Base-by-base conservation (phyloP, 1,140 invertebrate species). In the Caenorhabditis remanei region DNA sequence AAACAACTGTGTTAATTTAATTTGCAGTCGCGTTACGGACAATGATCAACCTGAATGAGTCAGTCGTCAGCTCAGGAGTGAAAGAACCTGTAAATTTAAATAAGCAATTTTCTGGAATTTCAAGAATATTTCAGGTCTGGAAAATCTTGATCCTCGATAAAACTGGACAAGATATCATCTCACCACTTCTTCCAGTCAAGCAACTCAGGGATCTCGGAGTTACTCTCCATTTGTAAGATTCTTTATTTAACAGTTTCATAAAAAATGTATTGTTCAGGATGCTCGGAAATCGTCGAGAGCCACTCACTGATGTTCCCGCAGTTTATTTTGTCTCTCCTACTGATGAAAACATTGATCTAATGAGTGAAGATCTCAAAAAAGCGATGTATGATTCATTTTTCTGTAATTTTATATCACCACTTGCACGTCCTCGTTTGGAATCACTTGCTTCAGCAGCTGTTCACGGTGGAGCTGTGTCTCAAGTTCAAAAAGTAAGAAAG, bases 281-380 rank as follows among this genome's bases (percentile, higher is more conserved):
- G n/a, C 85, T 93, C 46, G 96, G 98, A 93, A 96, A 96, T 7
- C 96, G 98, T 91, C 94, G 98, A 89, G 98, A 99, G 93, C 94
- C 96, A 9, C 97, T 99, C 90, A 97, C 98, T 6, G 98, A 99
- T 94, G 98, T 99, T 19, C 97, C 98, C 88, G 97, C 97, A 13
- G 95, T 99, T 71, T 99, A 99, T 93, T 99, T 99, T 93, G 98
- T 98, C 93, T 95, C 96, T 89, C 97, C 98, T n/a, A 96, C 96
- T 48, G 96, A 98, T 92, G 97, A 99, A 93, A 99, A 99, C 94
- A 94, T 99, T 43, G 95, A 95, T 61, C 94, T 97, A 90, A 99
- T 99, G 88, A 96, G 92, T 43, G 88, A 94, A 89, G 94, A 95
- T 91, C 95, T 99, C 86, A 95, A 96, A 89, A 96, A 96, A 93